Percentiles rank a stretch among this genome's conserved stretches.
phyloP scores from a whole-genome alignment of 2,113 vertebrate species.

The Solea solea region DNA sequence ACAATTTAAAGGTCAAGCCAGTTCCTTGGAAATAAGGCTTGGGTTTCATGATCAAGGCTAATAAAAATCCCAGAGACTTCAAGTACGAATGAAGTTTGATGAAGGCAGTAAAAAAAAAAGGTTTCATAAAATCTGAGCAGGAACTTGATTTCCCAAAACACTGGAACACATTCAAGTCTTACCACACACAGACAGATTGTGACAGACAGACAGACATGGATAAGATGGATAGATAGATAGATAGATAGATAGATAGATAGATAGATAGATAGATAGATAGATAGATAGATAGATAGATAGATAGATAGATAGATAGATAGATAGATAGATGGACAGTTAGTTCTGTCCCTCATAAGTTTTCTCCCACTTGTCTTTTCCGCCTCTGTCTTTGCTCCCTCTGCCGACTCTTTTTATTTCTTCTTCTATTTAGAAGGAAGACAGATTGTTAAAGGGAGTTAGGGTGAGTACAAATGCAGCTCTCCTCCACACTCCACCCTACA shows the following conservation, averaged over 20 bases:
- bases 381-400: slow-evolving; percentile 37
- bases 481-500: slow-evolving; percentile 40
- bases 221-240: not conserved
- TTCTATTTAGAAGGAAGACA: slow-evolving; percentile 39
- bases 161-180: not conserved
- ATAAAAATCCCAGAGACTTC: slow-evolving; percentile 52
- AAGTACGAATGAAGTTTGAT: slow-evolving; percentile 35
- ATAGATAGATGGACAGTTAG: not conserved
- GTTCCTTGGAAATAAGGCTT: slow-evolving; percentile 48
- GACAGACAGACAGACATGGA: too few relatives aligned
- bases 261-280: not conserved
- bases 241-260: slow-evolving; percentile 4
- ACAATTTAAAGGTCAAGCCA: slow-evolving; percentile 46
- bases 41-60: slow-evolving; percentile 35
- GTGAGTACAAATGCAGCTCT: slow-evolving; percentile 51
- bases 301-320: not conserved
- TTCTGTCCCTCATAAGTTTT: not conserved
- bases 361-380: slow-evolving; percentile 22
- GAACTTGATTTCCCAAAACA: not conserved
- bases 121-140: not conserved
- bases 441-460: slow-evolving; percentile 48
- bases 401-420: slow-evolving; percentile 38
- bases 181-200: too few relatives aligned
- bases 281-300: not conserved
- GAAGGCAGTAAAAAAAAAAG: slow-evolving; percentile 1